These are phyloP conservation scores for Chaenocephalus aceratus DNA, from an alignment of 2,113 vertebrate genomes.

Conservation along the genomic window DNA sequence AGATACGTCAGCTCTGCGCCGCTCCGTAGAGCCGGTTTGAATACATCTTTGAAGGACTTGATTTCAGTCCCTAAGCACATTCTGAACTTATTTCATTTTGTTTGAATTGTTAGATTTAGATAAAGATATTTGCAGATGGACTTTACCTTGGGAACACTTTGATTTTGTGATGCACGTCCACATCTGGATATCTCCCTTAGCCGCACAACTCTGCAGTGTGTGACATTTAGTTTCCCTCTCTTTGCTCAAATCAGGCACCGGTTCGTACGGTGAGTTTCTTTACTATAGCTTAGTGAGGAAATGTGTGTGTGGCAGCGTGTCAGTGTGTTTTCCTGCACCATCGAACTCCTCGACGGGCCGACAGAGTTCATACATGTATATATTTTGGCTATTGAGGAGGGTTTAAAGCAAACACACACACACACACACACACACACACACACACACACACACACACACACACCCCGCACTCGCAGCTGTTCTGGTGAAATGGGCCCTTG, in stretches of 20 bases:
- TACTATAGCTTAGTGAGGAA: neutral
- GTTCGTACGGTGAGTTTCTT: neutral
- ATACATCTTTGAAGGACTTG: too few relatives aligned
- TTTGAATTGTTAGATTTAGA: too few relatives aligned
- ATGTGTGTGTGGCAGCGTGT: constrained; percentile 33
- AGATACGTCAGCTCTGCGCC: too few relatives aligned
- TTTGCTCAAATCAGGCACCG: neutral
- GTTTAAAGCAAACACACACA: constrained; percentile 47
- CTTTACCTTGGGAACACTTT: neutral
- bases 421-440: constrained; percentile 25
- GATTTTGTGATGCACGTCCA: too few relatives aligned
- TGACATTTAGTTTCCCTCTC: neutral
- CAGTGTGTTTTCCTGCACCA: constrained; percentile 59
- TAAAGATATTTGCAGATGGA: neutral
- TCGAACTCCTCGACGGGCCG: constrained; percentile 51
- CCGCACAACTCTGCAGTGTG: neutral
- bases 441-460: constrained; percentile 6
- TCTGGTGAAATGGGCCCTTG: constrained; percentile 59
- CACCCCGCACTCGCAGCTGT: too few relatives aligned
- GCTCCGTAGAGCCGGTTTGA: neutral
- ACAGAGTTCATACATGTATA: constrained; percentile 56
- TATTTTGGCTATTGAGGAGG: constrained; percentile 64
- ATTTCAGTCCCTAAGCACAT: too few relatives aligned
- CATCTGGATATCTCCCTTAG: neutral
- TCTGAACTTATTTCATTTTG: too few relatives aligned